Evolutionary conservation across 2,888 invertebrate genomes (phyloP).

Genomic region (Acanthopleura granulata): DNA sequence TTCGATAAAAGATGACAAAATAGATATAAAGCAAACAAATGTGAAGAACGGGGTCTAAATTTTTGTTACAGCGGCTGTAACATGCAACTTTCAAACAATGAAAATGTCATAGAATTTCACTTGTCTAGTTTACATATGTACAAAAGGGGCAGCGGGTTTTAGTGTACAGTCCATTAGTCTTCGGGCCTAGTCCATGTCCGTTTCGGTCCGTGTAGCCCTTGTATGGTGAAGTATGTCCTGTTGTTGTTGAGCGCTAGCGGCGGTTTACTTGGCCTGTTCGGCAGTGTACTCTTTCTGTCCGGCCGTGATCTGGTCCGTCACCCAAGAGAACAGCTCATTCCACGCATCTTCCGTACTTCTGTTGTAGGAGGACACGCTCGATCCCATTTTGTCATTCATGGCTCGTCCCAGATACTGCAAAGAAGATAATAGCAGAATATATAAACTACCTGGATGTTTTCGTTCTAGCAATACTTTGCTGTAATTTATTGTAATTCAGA

Average conservation of each 20-base stretch:
- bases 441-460: not conserved
- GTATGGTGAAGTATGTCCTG: not conserved
- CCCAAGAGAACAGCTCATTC: not conserved
- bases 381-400: slow-evolving; percentile 2
- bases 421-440: not conserved
- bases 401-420: slow-evolving; percentile 13
- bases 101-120: too few species aligned
- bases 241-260: not conserved
- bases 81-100: too few species aligned
- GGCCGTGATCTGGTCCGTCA: slow-evolving; percentile 2
- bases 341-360: not conserved
- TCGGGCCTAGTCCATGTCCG: not conserved
- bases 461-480: too few species aligned
- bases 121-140: not conserved
- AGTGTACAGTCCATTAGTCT: not conserved
- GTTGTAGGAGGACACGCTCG: not conserved
- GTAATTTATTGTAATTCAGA: too few species aligned
- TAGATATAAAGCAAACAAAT: too few species aligned
- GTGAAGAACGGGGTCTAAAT: too few species aligned
- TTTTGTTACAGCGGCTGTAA: too few species aligned
- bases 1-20: too few species aligned
- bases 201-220: not conserved
- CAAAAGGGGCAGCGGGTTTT: not conserved
- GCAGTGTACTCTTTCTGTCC: slow-evolving; percentile 20
- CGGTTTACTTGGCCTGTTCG: not conserved